Conservation (phyloP, 2,797 vertebrate species). For the Menidia menidia region DNA sequence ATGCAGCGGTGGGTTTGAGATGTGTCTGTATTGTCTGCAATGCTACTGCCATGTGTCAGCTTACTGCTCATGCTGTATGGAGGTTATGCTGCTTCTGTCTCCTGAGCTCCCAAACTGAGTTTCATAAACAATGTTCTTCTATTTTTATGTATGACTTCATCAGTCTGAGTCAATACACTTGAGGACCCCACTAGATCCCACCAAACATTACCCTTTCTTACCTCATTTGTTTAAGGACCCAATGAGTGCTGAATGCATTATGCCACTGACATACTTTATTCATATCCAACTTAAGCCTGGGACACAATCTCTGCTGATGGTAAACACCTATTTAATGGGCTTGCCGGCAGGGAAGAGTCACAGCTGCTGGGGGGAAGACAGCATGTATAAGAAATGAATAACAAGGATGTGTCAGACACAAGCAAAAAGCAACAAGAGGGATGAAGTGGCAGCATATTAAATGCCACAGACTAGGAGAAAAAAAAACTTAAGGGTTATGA, state of each 20-base stretch:
- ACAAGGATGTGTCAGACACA: slow-evolving; percentile 71
- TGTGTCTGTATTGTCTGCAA: neutral
- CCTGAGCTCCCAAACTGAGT: slow-evolving; percentile 23
- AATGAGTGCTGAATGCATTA: slow-evolving; percentile 48
- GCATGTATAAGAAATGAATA: slow-evolving; percentile 81
- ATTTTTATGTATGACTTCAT: slow-evolving; percentile 26
- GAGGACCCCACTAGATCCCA: neutral
- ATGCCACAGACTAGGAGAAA: slow-evolving; percentile 52
- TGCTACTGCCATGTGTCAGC: neutral
- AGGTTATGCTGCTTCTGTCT: neutral
- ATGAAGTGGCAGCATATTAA: slow-evolving; percentile 68
- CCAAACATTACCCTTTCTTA: slow-evolving; percentile 33
- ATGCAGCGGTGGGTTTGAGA: neutral
- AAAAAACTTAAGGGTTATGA: slow-evolving; percentile 64
- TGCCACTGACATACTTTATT: slow-evolving; percentile 75
- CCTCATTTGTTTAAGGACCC: slow-evolving; percentile 21
- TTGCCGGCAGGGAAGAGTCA: slow-evolving; percentile 61
- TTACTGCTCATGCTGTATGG: neutral
- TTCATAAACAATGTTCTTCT: slow-evolving; percentile 25
- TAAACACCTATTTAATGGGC: slow-evolving; percentile 78
- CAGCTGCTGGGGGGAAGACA: slow-evolving; percentile 58
- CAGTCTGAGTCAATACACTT: slow-evolving; percentile 23
- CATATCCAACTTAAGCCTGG: slow-evolving; percentile 65
- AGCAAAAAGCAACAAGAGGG: slow-evolving; percentile 63
- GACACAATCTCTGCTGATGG: slow-evolving; percentile 69